These are phyloP conservation scores for Calliphora vicina DNA, from an alignment of 1,140 invertebrate species.

Conservation along the genomic window DNA sequence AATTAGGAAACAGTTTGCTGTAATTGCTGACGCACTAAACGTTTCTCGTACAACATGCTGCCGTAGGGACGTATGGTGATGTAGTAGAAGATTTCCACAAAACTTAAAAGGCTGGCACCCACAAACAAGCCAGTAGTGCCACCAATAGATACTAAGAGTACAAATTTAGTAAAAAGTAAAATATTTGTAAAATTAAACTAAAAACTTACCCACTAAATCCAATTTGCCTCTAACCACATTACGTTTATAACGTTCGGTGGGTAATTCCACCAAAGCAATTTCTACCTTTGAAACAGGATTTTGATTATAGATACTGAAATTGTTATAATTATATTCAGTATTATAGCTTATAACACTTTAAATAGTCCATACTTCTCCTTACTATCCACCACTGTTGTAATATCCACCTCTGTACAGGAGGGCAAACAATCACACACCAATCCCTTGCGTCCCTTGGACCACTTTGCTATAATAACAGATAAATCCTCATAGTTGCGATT, in stretches of 20 bases:
- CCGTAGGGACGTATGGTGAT: conserved; percentile 64
- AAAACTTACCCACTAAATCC: conserved; percentile 69
- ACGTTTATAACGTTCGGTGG: conserved; percentile 69
- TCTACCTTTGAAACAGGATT: conserved; percentile 64
- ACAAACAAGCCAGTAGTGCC: conserved; percentile 71
- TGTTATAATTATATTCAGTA: not conserved
- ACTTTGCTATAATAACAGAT: conserved; percentile 68
- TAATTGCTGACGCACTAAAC: conserved; percentile 15
- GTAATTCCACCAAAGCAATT: conserved; percentile 67
- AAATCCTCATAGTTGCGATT: conserved; percentile 69
- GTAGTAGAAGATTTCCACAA: conserved; percentile 70
- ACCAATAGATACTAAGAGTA: conserved; percentile 69
- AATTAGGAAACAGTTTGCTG: conserved; percentile 4
- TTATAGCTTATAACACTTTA: not conserved
- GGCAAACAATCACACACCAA: conserved; percentile 71
- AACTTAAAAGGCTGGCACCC: conserved; percentile 71
- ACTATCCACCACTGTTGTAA: conserved; percentile 67
- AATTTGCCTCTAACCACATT: conserved; percentile 70
- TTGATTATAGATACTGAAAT: conserved; percentile 44
- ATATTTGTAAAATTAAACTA: not conserved
- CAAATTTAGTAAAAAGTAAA: no score
- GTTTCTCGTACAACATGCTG: conserved; percentile 51
- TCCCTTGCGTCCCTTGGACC: conserved; percentile 62
- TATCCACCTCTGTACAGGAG: conserved; percentile 71
- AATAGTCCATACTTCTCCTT: conserved; percentile 55